Evolutionary conservation across 64 coral and sea anemone species (phyloP), one percentile per base, ranked within the genome.

Genomic region (Actinia tenebrosa): DNA sequence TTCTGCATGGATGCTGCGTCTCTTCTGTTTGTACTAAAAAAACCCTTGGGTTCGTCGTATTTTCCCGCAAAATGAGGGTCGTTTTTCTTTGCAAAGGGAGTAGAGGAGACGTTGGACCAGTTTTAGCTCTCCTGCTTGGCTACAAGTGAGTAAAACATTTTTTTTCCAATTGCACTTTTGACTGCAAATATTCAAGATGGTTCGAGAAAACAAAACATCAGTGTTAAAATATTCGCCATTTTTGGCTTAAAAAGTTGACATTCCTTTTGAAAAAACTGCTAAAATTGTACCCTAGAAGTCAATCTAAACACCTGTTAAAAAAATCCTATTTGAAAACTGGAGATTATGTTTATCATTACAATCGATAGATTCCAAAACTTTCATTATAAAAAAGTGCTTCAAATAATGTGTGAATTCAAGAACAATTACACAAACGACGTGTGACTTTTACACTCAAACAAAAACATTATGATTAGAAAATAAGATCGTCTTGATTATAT

Each of bases 1-100:
- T 81, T 81, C 79, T 53, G 50, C 5, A 81, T 81, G 79, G 16
- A 1, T n/a, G 44, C 45, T 81, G 79, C 44, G 79, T 81, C 45
- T 81, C 44, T 53, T 81, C 30, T 81, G 79, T 81, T 81, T 81
- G 22, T 45, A 18, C 79, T 53, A 18, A 4, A 81, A 81, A 37
- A 81, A 53, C 16, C 2, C 22, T 20, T 53, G 6, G 4, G 22
- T n/a, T 81, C 16, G 1, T n/a, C 22, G 14, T 81, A 22, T 11
- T 81, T 55, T 66, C 58, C 1, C 16, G 0, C 6, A 77, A 80
- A 9, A 92, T 92, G 90, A 87, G 61, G 80, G 86, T 92, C 50
- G 78, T 92, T 81, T 92, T 92, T 27, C 85, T 92, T 46, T 92
- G 90, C 44, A 92, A 92, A 92, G 90, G 90, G 42, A 75, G 84